Evolutionary conservation across 2,888 invertebrate species (phyloP), one percentile per base, ranked within the genome.

Genomic region (Eristalis pertinax): DNA sequence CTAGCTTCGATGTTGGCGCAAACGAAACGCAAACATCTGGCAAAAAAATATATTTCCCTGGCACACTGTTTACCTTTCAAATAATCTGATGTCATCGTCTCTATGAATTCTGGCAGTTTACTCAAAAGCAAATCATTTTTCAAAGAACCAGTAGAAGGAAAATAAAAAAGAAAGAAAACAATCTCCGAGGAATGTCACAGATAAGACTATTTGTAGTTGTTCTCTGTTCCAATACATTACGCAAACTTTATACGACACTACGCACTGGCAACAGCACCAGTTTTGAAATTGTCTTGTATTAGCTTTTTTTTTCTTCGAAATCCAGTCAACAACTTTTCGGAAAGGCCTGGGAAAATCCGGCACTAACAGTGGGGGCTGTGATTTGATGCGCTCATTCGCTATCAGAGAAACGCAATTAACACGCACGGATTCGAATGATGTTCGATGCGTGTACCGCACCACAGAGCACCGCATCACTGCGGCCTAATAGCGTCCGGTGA

Each of bases 351-450:
- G 19, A 50, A 19, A 50, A 19, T 38, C 38, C 38, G 2, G 38
- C 38, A 13, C 13, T 13, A 38, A 38, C 13, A 38, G 38, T 38
- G n/a, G n/a, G n/a, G n/a, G n/a, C n/a, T n/a, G n/a, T n/a, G 24
- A 58, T 58, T 58, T 26, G 26, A 60, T 60, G 60, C 24, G 60
- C 60, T 24, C 60, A 60, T 60, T 60, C 26, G 26, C 60, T 60
- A 60, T 60, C 60, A 60, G 15, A 8, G 13, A 7, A 29, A 13
- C 60, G 24, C 26, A 24, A 26, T 26, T 26, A 4, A 60, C 60
- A 24, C 24, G 60, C 60, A 60, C 60, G 11, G 22, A 24, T 60
- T 60, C 13, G 1, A 60, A 13, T 60, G 60, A 60, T 60, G 60
- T 60, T 60, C 26, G 13, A 26, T 60, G 32, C 2, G 15, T 1